A percentile compares a stretch with the other conserved stretches of the same genome.
These are phyloP conservation scores for Hydrophis major DNA, from an alignment of 2,797 vertebrate species.

Conservation along the genomic window DNA sequence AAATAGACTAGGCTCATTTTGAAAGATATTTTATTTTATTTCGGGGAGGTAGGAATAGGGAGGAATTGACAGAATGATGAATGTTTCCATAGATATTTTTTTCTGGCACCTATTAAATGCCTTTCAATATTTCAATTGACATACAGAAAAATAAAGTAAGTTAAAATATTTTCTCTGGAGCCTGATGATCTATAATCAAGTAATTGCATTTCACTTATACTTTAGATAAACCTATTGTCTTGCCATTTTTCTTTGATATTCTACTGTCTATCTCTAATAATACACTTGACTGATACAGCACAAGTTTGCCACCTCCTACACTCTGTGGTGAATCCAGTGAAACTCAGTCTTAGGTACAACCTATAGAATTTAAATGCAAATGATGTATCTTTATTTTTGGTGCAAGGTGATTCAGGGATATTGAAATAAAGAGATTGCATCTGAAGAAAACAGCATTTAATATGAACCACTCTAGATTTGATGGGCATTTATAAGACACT, in stretches of 20 bases:
- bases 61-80: constrained; percentile 43
- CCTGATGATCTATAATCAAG: background rate
- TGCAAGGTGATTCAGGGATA: background rate
- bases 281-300: background rate
- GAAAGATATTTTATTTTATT: constrained; percentile 35
- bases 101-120: constrained; percentile 38
- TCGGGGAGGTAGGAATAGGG: constrained; percentile 30
- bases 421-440: background rate
- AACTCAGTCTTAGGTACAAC: background rate
- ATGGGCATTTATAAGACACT: background rate
- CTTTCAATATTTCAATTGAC: constrained; percentile 37
- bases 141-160: constrained; percentile 38
- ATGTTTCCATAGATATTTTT: constrained; percentile 43
- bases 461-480: constrained; percentile 26
- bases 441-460: constrained; percentile 7
- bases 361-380: background rate
- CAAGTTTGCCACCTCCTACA: background rate
- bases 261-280: background rate
- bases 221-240: background rate
- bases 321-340: background rate
- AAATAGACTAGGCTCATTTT: constrained; percentile 17
- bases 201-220: background rate
- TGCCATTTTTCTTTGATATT: background rate
- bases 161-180: constrained; percentile 30
- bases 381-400: background rate